These are phyloP conservation scores for Nannobrachium achirus DNA, from an alignment of 2,113 vertebrate genomes.

Conservation along the genomic window DNA sequence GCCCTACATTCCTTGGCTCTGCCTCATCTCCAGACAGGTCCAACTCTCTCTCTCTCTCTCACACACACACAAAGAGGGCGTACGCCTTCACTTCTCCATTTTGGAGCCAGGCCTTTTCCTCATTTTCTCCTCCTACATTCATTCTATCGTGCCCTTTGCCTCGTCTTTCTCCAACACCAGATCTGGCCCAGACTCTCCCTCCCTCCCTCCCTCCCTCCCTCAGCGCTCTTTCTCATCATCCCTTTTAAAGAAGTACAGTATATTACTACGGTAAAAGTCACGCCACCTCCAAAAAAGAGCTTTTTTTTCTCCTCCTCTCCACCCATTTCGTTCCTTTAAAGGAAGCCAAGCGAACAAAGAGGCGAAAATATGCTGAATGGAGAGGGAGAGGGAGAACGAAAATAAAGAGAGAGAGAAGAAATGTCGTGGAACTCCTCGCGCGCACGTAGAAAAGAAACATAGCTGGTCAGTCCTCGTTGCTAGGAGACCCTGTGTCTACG, in stretches of 20 bases:
- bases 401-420: conserved; percentile 42
- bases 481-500: conserved; percentile 65
- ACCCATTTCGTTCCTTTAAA: conserved; percentile 47
- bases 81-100: conserved; percentile 38
- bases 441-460: conserved; percentile 18
- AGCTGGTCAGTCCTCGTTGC: conserved; percentile 62
- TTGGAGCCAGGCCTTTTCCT: conserved; percentile 26
- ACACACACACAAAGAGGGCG: conserved; percentile 30
- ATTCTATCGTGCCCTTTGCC: neutral
- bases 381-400: conserved; percentile 9
- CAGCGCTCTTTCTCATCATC: neutral
- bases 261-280: conserved; percentile 14
- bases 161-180: neutral
- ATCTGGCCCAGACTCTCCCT: neutral
- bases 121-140: neutral
- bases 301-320: conserved; percentile 28
- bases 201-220: neutral
- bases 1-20: conserved; percentile 53
- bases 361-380: neutral
- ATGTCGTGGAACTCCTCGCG: conserved; percentile 23
- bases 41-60: conserved; percentile 31
- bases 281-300: conserved; percentile 57
- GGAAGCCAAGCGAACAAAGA: conserved; percentile 53
- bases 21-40: conserved; percentile 49
- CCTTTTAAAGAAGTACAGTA: neutral